Evolutionary conservation across 2,113 vertebrate species (phyloP), one percentile per base, ranked within the genome.

Genomic region (Daphoenositta chrysoptera): DNA sequence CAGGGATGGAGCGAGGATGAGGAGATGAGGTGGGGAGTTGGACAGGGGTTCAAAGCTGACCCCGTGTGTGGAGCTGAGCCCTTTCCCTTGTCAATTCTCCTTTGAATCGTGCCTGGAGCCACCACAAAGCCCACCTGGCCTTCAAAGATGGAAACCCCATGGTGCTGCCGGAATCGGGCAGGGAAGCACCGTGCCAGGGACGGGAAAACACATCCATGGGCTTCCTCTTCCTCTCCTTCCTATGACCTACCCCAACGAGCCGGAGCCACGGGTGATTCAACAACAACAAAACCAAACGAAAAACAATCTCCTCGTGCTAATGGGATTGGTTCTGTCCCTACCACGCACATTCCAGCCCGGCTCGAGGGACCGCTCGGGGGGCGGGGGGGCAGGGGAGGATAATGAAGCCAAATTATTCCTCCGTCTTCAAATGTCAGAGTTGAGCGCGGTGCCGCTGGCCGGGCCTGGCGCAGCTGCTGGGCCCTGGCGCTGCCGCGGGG

Each of bases 311-410:
- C 93, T 96, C 13, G 54, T 89, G 93, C 85, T 97, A 96, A 97
- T 95, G 96, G 95, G 96, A 96, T 96, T 95, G 96, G 95, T 96
- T 96, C 95, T 95, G 96, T 96, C 95, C 94, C 95, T 95, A 95
- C 93, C 95, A 95, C 89, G 95, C 95, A 95, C 95, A 97, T 97
- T 97, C 95, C 96, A 97, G 93, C 63, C 91, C 7, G 84, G 95
- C 96, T 94, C 89, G 31, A 97, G 96, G 95, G 95, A 95, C 60
- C 2, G 8, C 81, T 69, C 1, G 18, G 58, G 68, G 72, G 42
- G 39, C 5, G 4, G 50, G 23, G 33, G 45, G 83, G 21, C 47
- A 20, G 17, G 54, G 89, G 79, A 20, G 60, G 53, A 33, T 83
- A 79, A 95, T 1, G 85, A 88, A 96, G 92, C 95, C 95, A 92